These are phyloP conservation scores for Podarcis siculus DNA, from an alignment of 2,797 vertebrate species.

Conservation along the genomic window DNA sequence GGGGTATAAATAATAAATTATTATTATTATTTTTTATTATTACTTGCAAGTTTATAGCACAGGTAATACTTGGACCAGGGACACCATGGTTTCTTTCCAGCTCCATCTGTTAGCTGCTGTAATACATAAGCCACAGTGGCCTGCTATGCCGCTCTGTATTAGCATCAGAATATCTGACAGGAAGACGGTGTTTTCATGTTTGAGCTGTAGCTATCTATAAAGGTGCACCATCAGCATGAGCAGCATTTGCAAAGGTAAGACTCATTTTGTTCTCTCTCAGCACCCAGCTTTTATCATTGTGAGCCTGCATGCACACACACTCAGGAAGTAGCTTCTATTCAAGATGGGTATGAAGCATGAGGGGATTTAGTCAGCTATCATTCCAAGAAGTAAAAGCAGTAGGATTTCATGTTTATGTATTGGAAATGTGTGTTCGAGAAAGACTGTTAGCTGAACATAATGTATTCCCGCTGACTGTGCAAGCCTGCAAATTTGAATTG, in stretches of 20 bases:
- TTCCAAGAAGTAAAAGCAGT: background rate
- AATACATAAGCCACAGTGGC: background rate
- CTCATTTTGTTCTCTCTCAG: slow-evolving; percentile 1
- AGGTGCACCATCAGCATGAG: background rate
- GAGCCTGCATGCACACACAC: background rate
- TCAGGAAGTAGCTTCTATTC: background rate
- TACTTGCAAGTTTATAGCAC: background rate
- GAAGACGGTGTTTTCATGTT: background rate
- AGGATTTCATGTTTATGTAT: slow-evolving; percentile 35
- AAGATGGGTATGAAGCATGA: background rate
- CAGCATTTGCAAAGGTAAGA: background rate
- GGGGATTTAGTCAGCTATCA: slow-evolving; percentile 27
- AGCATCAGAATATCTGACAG: background rate
- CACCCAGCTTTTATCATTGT: background rate
- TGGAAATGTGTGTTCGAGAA: background rate
- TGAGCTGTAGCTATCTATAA: background rate
- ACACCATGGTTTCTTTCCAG: background rate
- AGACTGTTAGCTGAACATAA: slow-evolving; percentile 3
- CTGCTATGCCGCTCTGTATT: background rate
- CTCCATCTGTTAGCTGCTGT: background rate
- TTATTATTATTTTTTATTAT: too few species aligned
- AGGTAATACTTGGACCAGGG: background rate
- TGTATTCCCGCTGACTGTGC: slow-evolving; percentile 31
- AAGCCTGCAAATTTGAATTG: slow-evolving; percentile 7
- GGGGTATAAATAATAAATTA: too few species aligned